These are phyloP conservation scores for Lithodes maja DNA, from an alignment of 2,888 invertebrate genomes.

Conservation along the genomic window DNA sequence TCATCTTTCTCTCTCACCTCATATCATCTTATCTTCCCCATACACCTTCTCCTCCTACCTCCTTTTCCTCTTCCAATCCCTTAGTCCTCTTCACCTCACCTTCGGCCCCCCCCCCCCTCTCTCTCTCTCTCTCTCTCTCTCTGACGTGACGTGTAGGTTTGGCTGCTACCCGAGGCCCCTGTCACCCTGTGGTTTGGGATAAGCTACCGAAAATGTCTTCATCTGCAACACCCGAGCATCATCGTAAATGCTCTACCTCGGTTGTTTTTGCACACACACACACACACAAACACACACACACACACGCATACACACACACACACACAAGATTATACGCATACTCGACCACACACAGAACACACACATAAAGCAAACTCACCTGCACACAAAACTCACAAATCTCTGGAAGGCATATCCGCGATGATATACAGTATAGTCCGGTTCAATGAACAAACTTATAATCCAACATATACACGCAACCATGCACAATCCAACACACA, in stretches of 20 bases:
- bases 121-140: constrained; percentile 17
- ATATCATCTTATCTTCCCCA: background rate
- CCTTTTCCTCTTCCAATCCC: background rate
- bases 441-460: background rate
- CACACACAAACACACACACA: constrained; percentile 2
- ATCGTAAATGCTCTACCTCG: background rate
- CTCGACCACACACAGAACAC: background rate
- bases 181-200: constrained; percentile 40
- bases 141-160: constrained; percentile 8
- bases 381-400: background rate
- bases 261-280: background rate
- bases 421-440: no score
- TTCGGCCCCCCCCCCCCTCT: background rate
- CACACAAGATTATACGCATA: background rate
- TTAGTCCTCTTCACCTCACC: background rate
- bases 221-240: constrained; percentile 22
- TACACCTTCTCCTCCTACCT: background rate
- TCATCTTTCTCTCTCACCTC: background rate
- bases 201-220: constrained; percentile 43
- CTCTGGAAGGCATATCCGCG: no score
- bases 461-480: background rate
- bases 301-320: background rate
- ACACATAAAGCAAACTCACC: background rate
- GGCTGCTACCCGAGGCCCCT: constrained; percentile 20
- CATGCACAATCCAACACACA: background rate